A percentile compares a stretch with the other conserved stretches of the same genome.
Evolutionary conservation across 2,797 vertebrate species (phyloP).

Genomic region (Xiphorhynchus erythropygius): DNA sequence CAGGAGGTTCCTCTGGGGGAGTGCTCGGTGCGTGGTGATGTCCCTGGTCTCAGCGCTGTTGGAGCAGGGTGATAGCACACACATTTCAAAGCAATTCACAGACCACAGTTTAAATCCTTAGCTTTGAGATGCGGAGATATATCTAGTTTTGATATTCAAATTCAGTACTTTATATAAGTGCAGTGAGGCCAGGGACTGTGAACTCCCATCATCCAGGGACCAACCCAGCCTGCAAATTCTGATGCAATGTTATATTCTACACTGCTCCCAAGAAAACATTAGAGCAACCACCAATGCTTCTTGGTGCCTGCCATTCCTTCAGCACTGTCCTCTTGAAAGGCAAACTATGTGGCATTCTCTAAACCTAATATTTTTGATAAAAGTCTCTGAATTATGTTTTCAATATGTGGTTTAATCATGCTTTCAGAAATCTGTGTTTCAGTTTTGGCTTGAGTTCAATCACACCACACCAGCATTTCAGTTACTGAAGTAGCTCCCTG

Average conservation of each 20-base stretch:
- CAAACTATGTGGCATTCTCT: not conserved
- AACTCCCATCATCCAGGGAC: not conserved
- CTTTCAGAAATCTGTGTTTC: not conserved
- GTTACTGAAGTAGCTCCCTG: not conserved
- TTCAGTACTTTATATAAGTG: not conserved
- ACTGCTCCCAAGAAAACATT: not conserved
- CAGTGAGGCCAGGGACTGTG: no score
- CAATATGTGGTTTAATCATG: not conserved
- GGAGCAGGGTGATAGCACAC: not conserved
- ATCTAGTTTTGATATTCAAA: not conserved
- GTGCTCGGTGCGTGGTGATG: accelerated
- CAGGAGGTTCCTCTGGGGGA: not conserved
- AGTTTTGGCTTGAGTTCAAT: not conserved
- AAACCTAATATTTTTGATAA: not conserved
- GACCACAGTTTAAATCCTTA: not conserved
- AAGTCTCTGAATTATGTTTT: not conserved
- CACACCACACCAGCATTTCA: not conserved
- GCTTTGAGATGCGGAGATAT: not conserved
- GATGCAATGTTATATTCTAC: not conserved
- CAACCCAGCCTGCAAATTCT: not conserved
- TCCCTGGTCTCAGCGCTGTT: not conserved
- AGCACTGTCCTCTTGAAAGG: not conserved
- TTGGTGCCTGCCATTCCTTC: not conserved
- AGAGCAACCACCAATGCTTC: not conserved
- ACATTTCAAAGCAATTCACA: not conserved